Percentiles rank a stretch among this genome's conserved stretches.
These are phyloP conservation scores for Lasioglossum pauxillum DNA, from an alignment of 2,888 invertebrate species.

Conservation along the genomic window DNA sequence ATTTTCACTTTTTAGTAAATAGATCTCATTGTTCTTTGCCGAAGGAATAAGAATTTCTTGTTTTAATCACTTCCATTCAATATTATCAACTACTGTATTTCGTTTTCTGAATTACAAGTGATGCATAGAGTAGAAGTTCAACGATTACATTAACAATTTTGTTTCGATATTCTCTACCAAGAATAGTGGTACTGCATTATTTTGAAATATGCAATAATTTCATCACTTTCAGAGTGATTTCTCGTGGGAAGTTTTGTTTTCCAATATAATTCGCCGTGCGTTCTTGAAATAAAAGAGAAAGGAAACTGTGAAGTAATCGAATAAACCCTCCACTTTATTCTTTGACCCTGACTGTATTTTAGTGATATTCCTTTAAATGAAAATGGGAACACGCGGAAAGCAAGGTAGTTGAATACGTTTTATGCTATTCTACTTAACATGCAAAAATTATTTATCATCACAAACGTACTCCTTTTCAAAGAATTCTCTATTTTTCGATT, in stretches of 20 bases:
- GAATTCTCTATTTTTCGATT: neutral
- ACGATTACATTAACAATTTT: neutral
- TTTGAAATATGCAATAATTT: neutral
- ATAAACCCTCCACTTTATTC: neutral
- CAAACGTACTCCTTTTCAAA: neutral
- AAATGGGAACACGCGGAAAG: neutral
- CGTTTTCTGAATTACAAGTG: neutral
- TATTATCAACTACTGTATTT: too few relatives aligned
- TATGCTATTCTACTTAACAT: neutral
- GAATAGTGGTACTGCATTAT: neutral
- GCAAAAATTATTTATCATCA: neutral
- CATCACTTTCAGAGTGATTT: neutral
- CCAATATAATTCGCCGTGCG: neutral
- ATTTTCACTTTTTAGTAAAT: neutral
- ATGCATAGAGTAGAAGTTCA: neutral
- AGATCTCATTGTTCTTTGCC: neutral
- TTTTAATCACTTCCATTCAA: neutral
- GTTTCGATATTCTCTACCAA: neutral
- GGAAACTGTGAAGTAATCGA: constrained; percentile 3
- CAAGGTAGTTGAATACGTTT: neutral
- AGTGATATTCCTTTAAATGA: neutral
- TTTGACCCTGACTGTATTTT: constrained; percentile 4
- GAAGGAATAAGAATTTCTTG: neutral
- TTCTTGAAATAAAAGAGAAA: constrained; percentile 11
- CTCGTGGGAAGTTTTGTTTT: neutral